phyloP scores from a whole-genome alignment of 2,797 vertebrate species.

The Sternotherus odoratus region DNA sequence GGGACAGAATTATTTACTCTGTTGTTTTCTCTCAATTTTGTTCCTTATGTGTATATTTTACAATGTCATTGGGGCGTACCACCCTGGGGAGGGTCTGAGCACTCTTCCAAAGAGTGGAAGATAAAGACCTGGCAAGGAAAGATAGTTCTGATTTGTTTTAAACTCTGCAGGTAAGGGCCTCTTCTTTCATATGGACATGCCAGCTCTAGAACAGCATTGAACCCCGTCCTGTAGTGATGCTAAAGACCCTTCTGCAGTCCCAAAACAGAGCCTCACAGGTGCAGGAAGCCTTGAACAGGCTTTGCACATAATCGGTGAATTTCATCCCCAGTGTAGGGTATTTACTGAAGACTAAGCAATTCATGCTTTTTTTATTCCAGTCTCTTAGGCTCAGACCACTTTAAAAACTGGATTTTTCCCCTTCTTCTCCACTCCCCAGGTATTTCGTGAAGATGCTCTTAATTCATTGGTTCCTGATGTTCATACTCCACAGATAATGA shows the following conservation, averaged over 20 bases:
- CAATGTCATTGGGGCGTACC: neutral
- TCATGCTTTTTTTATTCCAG: neutral
- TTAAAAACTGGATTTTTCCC: neutral
- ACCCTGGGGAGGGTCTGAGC: neutral
- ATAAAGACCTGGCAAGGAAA: neutral
- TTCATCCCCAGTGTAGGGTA: neutral
- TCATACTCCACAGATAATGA: conserved; percentile 3
- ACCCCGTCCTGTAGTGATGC: neutral
- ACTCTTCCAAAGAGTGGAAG: neutral
- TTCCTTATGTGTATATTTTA: neutral
- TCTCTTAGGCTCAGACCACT: neutral
- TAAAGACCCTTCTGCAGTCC: neutral
- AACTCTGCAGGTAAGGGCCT: neutral
- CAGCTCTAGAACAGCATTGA: neutral
- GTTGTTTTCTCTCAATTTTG: neutral
- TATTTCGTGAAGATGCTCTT: neutral
- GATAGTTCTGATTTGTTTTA: neutral
- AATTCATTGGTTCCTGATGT: neutral
- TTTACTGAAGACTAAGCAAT: neutral
- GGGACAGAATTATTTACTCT: conserved; percentile 29
- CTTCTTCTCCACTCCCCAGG: neutral
- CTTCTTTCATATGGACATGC: neutral
- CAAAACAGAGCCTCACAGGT: neutral
- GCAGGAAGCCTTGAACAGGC: neutral
- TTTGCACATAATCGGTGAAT: neutral